phyloP scores from a whole-genome alignment of 2,113 vertebrate species.

The Sinocyclocheilus anophthalmus region DNA sequence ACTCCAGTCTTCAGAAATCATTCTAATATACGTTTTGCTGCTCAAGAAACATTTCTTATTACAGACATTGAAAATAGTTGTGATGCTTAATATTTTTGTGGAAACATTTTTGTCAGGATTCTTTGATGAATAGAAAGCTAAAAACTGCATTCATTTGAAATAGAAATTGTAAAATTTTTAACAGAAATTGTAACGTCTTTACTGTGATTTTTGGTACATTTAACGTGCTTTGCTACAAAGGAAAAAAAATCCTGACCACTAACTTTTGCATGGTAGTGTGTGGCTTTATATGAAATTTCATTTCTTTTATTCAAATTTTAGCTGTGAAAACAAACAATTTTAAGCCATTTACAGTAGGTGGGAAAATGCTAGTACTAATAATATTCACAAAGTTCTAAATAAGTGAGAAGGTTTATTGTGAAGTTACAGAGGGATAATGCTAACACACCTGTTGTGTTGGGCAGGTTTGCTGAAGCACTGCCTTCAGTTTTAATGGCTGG shows the following conservation, averaged over 20 bases:
- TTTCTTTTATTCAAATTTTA: too few species aligned
- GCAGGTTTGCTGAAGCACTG: constrained; percentile 68
- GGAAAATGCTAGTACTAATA: neutral
- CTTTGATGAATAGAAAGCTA: too few species aligned
- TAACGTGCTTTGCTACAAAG: neutral
- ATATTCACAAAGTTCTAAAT: neutral
- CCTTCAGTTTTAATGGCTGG: constrained; percentile 79
- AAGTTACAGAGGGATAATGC: neutral
- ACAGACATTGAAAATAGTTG: neutral
- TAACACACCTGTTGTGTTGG: constrained; percentile 68
- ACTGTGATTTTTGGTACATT: neutral
- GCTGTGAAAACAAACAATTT: too few species aligned
- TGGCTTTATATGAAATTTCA: too few species aligned
- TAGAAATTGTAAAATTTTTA: neutral
- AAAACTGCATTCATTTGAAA: neutral
- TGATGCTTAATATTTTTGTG: neutral
- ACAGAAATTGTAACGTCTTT: neutral
- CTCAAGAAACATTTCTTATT: neutral
- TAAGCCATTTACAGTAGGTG: neutral
- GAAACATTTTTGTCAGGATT: too few species aligned
- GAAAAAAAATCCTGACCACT: too few species aligned
- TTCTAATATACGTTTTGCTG: neutral
- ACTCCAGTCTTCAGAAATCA: neutral
- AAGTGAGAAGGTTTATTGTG: neutral
- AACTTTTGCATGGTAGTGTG: too few species aligned